A percentile compares a stretch with the other conserved stretches of the same genome.
These are phyloP conservation scores for Poecile montanus DNA, from an alignment of 2,797 vertebrate genomes.

Conservation along the genomic window DNA sequence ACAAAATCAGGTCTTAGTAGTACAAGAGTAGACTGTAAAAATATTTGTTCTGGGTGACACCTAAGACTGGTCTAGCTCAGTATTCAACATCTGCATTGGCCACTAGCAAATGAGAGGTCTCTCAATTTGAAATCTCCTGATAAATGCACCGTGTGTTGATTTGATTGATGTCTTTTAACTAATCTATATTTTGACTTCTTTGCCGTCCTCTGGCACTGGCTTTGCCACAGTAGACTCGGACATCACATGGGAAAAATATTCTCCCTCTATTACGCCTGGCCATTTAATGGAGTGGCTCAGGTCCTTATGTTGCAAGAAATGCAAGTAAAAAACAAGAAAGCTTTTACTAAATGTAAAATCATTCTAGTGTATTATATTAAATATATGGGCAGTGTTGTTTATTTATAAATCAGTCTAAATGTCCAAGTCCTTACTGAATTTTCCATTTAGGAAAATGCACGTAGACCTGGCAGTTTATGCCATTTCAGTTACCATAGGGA, in stretches of 20 bases:
- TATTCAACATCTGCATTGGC: not conserved
- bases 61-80: not conserved
- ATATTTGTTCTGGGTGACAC: not conserved
- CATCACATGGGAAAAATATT: not conserved
- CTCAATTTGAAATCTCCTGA: not conserved
- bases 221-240: not conserved
- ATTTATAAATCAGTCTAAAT: not conserved
- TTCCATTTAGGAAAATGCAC: not conserved
- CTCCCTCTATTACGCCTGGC: not conserved
- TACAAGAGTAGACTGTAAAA: not conserved
- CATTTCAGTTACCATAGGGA: not conserved
- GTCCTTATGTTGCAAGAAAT: not conserved
- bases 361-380: not conserved
- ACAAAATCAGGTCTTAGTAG: not conserved
- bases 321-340: not conserved
- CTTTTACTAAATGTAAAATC: not conserved
- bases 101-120: not conserved
- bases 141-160: not conserved
- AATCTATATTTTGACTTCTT: not conserved
- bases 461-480: slow-evolving; percentile 24
- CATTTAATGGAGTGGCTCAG: not conserved
- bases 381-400: not conserved
- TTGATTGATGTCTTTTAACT: not conserved
- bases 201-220: not conserved
- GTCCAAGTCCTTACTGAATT: not conserved